These are phyloP conservation scores for Limosa lapponica DNA, from an alignment of 2,797 vertebrate species.

Conservation along the genomic window DNA sequence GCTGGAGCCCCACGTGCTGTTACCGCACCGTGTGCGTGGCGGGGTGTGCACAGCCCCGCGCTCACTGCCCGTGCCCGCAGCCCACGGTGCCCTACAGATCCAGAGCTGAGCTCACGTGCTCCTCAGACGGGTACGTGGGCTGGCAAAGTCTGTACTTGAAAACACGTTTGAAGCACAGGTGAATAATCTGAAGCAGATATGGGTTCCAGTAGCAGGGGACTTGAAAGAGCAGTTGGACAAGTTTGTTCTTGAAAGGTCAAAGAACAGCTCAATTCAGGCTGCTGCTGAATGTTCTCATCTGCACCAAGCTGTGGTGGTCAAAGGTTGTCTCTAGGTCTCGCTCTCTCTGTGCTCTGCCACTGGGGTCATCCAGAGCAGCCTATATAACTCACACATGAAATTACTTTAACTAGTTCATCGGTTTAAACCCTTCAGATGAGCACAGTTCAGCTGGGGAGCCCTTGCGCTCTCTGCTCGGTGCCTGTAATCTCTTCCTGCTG, in stretches of 20 bases:
- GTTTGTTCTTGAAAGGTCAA: neutral
- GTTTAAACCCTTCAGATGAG: accelerated
- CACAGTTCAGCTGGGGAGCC: neutral
- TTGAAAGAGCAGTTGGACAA: neutral
- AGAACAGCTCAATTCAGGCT: accelerated
- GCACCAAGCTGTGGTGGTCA: neutral
- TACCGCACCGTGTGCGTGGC: accelerated
- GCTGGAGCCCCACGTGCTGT: accelerated
- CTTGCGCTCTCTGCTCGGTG: accelerated
- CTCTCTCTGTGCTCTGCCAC: accelerated
- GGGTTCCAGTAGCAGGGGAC: neutral
- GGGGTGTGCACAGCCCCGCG: accelerated
- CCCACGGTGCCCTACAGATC: accelerated
- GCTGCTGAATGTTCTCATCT: accelerated
- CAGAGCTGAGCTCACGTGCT: accelerated
- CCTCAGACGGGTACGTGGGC: accelerated
- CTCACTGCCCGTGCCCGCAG: accelerated
- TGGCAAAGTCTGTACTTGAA: neutral
- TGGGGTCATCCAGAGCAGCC: neutral
- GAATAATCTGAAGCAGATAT: accelerated
- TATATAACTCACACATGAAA: accelerated
- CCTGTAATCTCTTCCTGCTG: neutral
- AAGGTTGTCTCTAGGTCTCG: accelerated
- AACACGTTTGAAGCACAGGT: accelerated
- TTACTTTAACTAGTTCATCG: accelerated